These are phyloP conservation scores for Drosophila pseudotakahashii DNA, from an alignment of 2,888 invertebrate species.

Conservation along the genomic window DNA sequence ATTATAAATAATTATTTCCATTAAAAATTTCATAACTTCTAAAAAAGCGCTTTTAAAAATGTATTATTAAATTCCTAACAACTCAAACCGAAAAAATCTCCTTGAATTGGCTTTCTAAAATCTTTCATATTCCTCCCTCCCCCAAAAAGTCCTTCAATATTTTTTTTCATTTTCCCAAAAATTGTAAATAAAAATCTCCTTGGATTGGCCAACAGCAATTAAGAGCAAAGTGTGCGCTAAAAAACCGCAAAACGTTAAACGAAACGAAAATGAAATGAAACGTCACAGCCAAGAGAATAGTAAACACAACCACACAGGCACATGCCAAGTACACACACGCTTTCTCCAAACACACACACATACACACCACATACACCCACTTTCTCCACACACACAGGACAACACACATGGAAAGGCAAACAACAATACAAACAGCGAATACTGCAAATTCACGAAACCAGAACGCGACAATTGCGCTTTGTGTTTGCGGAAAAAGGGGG, in stretches of 20 bases:
- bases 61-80: too few relatives aligned
- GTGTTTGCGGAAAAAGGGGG: slow-evolving; percentile 20
- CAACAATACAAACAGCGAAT: slow-evolving; percentile 39
- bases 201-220: slow-evolving; percentile 34
- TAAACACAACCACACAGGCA: slow-evolving; percentile 39
- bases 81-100: not conserved
- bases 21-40: too few relatives aligned
- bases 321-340: slow-evolving; percentile 1
- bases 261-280: slow-evolving; percentile 66
- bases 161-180: not conserved
- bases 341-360: not conserved
- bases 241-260: slow-evolving; percentile 64
- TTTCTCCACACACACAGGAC: not conserved
- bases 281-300: slow-evolving; percentile 56
- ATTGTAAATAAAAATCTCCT: slow-evolving; percentile 2
- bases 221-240: slow-evolving; percentile 13
- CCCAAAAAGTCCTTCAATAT: not conserved
- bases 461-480: slow-evolving; percentile 44
- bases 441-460: slow-evolving; percentile 36
- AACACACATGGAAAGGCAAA: slow-evolving; percentile 14
- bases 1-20: too few relatives aligned
- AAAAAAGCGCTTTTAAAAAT: too few relatives aligned
- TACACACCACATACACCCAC: slow-evolving; percentile 3
- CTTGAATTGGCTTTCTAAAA: not conserved
- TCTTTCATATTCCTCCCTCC: too few relatives aligned